These are phyloP conservation scores for Cheilosia vulpina DNA, from an alignment of 2,888 invertebrate species.

Conservation along the genomic window DNA sequence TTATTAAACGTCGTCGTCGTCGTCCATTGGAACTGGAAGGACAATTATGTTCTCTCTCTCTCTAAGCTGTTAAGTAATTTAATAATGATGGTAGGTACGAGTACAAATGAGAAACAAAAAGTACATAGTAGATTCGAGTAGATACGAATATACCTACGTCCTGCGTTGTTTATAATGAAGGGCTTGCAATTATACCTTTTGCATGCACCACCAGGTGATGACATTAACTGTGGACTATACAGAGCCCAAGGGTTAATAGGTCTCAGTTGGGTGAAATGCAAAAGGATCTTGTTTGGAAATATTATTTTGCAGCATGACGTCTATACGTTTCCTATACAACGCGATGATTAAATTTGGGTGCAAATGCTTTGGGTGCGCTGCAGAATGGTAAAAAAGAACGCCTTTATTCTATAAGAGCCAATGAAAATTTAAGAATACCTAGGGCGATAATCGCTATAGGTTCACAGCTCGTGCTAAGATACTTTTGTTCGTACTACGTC, in stretches of 20 bases:
- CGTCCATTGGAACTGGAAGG: conserved; percentile 34
- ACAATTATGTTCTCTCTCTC: conserved; percentile 38
- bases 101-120: conserved; percentile 54
- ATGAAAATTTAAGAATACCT: conserved; percentile 39
- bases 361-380: conserved; percentile 68
- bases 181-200: conserved; percentile 65
- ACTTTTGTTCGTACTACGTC: conserved; percentile 39
- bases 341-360: conserved; percentile 70
- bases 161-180: conserved; percentile 54
- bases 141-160: conserved; percentile 2
- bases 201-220: conserved; percentile 68
- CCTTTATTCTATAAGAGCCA: conserved; percentile 19
- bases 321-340: conserved; percentile 26
- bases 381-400: conserved; percentile 33
- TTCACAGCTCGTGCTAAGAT: conserved; percentile 65
- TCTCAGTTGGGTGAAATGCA: conserved; percentile 61
- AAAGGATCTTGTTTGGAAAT: conserved; percentile 50
- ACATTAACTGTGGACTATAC: conserved; percentile 43
- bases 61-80: conserved; percentile 68
- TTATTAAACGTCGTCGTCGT: conserved; percentile 33
- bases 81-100: conserved; percentile 45
- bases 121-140: neutral
- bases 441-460: conserved; percentile 64
- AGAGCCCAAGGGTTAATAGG: conserved; percentile 68
- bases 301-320: conserved; percentile 71